These are phyloP conservation scores for Brachyalestes nurse DNA, from an alignment of 2,797 vertebrate genomes.

Conservation along the genomic window DNA sequence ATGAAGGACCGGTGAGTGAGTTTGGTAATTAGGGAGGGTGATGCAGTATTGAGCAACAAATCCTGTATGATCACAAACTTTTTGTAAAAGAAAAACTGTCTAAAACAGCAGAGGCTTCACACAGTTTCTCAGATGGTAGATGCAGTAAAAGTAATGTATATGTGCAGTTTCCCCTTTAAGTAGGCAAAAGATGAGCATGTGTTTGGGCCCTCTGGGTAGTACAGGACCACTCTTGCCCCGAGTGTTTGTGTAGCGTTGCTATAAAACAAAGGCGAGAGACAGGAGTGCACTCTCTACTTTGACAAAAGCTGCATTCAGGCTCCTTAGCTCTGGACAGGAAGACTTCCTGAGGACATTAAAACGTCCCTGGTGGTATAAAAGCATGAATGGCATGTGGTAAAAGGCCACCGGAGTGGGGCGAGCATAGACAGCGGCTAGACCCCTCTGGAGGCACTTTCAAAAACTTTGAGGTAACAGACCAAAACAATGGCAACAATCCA, in stretches of 20 bases:
- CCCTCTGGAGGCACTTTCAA: slow-evolving; percentile 32
- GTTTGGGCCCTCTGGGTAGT: slow-evolving; percentile 5
- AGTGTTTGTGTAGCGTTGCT: slow-evolving; percentile 69
- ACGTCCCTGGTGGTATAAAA: slow-evolving; percentile 38
- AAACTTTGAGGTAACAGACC: slow-evolving; percentile 46
- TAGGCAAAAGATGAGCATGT: slow-evolving; percentile 48
- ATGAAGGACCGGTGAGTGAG: no score
- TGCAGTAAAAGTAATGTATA: no score
- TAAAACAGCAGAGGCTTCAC: no score
- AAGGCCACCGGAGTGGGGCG: slow-evolving; percentile 3
- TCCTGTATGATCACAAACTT: no score
- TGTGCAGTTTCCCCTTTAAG: background rate
- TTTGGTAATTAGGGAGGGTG: no score
- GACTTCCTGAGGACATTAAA: slow-evolving; percentile 46
- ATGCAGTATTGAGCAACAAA: no score
- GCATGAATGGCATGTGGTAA: slow-evolving; percentile 35
- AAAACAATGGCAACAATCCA: slow-evolving; percentile 61
- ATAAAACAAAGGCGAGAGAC: slow-evolving; percentile 60
- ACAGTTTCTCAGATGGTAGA: no score
- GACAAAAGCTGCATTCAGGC: slow-evolving; percentile 67
- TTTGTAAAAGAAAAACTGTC: no score
- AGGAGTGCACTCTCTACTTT: slow-evolving; percentile 35
- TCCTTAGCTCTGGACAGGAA: slow-evolving; percentile 3
- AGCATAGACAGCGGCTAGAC: slow-evolving; percentile 12
- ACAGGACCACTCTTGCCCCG: slow-evolving; percentile 14